phyloP scores from a whole-genome alignment of 2,113 vertebrate genomes.

The Marcusenius ussheri region DNA sequence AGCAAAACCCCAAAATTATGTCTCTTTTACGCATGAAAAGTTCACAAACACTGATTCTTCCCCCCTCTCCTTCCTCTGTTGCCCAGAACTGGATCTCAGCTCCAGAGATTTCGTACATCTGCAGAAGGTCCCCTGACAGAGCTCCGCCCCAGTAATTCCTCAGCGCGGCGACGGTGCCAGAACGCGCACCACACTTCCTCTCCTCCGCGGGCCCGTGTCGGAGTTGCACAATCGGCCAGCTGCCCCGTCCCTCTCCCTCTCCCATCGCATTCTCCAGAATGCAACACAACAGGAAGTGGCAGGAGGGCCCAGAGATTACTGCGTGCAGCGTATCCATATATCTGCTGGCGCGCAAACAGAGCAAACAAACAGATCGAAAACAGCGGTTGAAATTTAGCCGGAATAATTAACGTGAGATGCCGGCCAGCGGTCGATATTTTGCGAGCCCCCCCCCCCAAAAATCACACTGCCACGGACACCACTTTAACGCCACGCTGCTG shows the following conservation, averaged over 20 bases:
- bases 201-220: not conserved
- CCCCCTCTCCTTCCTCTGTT: not conserved
- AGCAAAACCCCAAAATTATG: not conserved
- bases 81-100: not conserved
- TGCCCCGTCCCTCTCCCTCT: not conserved
- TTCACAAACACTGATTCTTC: not conserved
- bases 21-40: not conserved
- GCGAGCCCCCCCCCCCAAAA: not conserved
- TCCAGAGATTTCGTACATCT: conserved; percentile 14
- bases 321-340: not conserved
- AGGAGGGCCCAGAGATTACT: not conserved
- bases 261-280: conserved; percentile 13
- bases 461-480: not conserved
- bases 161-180: not conserved
- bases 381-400: not conserved
- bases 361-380: not conserved
- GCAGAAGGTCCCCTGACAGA: not conserved
- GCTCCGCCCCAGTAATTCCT: not conserved
- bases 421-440: not conserved
- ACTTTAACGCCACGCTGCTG: not conserved
- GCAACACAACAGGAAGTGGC: conserved; percentile 19
- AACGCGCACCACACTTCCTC: not conserved
- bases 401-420: not conserved
- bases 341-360: not conserved
- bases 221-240: conserved; percentile 21